Conservation (phyloP, 2,888 invertebrate species). For the Drosophila kuntzei region DNA sequence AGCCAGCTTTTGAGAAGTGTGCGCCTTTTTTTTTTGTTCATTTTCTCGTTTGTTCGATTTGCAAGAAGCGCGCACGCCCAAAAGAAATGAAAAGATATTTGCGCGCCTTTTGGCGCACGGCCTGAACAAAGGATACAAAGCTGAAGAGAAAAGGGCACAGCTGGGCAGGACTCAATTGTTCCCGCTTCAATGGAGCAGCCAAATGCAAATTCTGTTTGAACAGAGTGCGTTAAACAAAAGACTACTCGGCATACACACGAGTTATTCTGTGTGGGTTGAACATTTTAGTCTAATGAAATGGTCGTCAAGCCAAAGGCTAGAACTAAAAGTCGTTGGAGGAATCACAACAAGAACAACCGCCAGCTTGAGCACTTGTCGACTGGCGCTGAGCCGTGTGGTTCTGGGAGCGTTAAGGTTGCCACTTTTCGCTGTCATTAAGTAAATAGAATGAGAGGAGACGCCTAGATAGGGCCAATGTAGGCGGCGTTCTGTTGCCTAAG, state of each 20-base stretch:
- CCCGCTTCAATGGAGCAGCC: conserved; percentile 69
- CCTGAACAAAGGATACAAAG: conserved; percentile 67
- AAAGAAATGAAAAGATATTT: conserved; percentile 75
- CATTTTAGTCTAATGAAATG: conserved; percentile 75
- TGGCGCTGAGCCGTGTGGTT: conserved; percentile 61
- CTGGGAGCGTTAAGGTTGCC: conserved; percentile 63
- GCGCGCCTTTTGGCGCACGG: conserved; percentile 75
- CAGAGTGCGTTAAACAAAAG: conserved; percentile 67
- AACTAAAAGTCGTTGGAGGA: conserved; percentile 27
- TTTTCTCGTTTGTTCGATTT: conserved; percentile 41
- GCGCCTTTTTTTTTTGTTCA: conserved; percentile 69
- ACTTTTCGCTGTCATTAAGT: conserved; percentile 82
- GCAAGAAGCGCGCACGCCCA: conserved; percentile 23
- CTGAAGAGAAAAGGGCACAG: conserved; percentile 67
- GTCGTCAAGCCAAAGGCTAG: conserved; percentile 18
- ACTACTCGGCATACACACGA: conserved; percentile 10
- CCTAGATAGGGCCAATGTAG: conserved; percentile 76
- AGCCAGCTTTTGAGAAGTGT: conserved; percentile 61
- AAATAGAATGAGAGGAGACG: conserved; percentile 69
- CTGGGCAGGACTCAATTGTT: conserved; percentile 75
- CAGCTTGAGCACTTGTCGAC: conserved; percentile 58
- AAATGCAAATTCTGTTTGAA: conserved; percentile 74
- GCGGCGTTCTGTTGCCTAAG: conserved; percentile 68
- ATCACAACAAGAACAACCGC: conserved; percentile 24
- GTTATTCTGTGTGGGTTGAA: conserved; percentile 45